phyloP scores from a whole-genome alignment of 2,888 invertebrate species.

The Noctuana brunneofusca region DNA sequence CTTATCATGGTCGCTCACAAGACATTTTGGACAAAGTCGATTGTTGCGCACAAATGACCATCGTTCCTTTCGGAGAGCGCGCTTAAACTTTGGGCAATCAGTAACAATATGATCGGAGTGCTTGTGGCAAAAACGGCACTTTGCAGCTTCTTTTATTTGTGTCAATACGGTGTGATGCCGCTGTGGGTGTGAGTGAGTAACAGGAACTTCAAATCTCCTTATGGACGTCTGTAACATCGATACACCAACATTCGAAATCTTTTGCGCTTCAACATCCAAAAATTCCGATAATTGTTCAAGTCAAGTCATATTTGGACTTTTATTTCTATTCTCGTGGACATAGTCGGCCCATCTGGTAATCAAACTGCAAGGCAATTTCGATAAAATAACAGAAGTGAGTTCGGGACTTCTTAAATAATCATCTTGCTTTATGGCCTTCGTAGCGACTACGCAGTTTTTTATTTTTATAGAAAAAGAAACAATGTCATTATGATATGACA shows the following conservation, averaged over 20 bases:
- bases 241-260: slow-evolving; percentile 10
- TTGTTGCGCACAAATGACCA: slow-evolving; percentile 1
- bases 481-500: slow-evolving; percentile 40
- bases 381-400: slow-evolving; percentile 2
- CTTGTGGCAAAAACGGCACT: slow-evolving; percentile 5
- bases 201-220: slow-evolving; percentile 3
- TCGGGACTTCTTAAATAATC: slow-evolving; percentile 3
- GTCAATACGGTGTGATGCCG: background rate
- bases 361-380: slow-evolving; percentile 9
- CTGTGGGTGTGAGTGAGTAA: background rate
- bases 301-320: background rate
- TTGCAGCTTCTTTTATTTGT: background rate
- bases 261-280: background rate
- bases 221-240: slow-evolving; percentile 3
- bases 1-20: background rate
- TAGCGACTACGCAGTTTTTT: slow-evolving; percentile 37
- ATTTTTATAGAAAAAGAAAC: slow-evolving; percentile 40
- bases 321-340: background rate
- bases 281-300: slow-evolving; percentile 12
- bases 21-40: slow-evolving; percentile 10
- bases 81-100: slow-evolving; percentile 4
- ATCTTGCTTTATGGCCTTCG: background rate
- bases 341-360: slow-evolving; percentile 13
- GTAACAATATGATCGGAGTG: background rate
- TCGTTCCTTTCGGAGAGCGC: background rate